Conservation (phyloP, 2,797 vertebrate genomes). For the Darevskia nairensis region DNA sequence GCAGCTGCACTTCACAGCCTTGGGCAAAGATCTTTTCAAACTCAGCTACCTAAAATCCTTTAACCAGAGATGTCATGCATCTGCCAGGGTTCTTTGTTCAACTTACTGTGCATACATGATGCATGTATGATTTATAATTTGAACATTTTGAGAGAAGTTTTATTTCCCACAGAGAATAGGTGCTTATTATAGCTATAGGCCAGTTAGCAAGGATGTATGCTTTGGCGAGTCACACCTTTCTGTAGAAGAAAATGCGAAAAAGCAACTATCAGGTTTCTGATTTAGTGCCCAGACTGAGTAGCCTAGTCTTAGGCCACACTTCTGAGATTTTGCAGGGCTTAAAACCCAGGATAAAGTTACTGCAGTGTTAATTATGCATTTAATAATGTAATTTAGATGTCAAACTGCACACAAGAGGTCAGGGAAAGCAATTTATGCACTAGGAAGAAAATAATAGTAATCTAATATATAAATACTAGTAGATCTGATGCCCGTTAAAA, state of each 20-base stretch:
- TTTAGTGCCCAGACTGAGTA: background rate
- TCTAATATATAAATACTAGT: too few species aligned
- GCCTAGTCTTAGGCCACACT: slow-evolving; percentile 23
- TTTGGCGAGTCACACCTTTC: slow-evolving; percentile 50
- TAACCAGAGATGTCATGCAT: background rate
- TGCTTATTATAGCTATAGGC: slow-evolving; percentile 47
- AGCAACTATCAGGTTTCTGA: background rate
- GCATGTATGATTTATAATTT: background rate
- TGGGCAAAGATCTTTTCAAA: background rate
- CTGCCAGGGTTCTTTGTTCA: too few species aligned
- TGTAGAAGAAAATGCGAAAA: slow-evolving; percentile 20
- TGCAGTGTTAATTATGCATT: background rate
- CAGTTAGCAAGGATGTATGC: slow-evolving; percentile 10
- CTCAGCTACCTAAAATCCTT: background rate
- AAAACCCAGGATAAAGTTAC: background rate
- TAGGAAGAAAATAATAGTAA: background rate
- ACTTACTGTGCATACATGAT: background rate
- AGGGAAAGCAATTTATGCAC: background rate
- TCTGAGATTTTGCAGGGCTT: background rate
- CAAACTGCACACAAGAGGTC: background rate
- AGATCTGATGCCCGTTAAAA: too few species aligned
- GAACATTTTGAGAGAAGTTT: background rate
- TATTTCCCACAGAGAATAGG: background rate
- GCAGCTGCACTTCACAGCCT: background rate
- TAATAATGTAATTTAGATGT: background rate